Evolutionary conservation across 2,113 vertebrate species (phyloP).

Genomic region (Lanius ludovicianus): DNA sequence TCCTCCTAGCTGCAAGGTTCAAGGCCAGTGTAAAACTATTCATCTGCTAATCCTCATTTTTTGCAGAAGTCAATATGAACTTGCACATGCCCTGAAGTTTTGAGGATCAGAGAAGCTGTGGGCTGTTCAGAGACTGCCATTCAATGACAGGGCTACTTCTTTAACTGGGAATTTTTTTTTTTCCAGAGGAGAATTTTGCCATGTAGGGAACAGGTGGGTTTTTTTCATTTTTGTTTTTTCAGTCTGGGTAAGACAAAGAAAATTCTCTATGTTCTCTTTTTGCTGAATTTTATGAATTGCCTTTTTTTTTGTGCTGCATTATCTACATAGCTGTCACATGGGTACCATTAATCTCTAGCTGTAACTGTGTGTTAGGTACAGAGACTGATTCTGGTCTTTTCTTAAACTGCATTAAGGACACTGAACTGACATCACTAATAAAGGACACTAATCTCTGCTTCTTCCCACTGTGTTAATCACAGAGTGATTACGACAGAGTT

Average conservation of each 20-base stretch:
- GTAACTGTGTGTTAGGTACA: background rate
- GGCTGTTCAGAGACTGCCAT: background rate
- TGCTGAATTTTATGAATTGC: background rate
- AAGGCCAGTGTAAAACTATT: background rate
- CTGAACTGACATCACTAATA: background rate
- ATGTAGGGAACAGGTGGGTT: background rate
- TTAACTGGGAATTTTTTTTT: background rate
- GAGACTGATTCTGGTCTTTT: background rate
- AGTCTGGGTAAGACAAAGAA: background rate
- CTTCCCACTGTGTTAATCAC: background rate
- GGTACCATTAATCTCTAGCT: background rate
- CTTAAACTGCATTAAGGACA: background rate
- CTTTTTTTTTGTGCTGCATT: background rate
- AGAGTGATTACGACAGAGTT: background rate
- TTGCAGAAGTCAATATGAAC: background rate
- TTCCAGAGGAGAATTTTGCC: background rate
- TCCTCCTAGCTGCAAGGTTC: background rate
- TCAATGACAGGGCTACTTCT: background rate
- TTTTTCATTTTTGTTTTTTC: background rate
- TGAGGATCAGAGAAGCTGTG: background rate
- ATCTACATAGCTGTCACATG: background rate
- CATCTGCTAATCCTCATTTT: background rate
- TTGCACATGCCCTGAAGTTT: background rate
- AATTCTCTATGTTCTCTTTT: background rate
- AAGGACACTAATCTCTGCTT: background rate